A percentile compares a stretch with the other conserved stretches of the same genome.
These are phyloP conservation scores for Lepus townsendii DNA, from an alignment of 2,797 vertebrate species.

Conservation along the genomic window DNA sequence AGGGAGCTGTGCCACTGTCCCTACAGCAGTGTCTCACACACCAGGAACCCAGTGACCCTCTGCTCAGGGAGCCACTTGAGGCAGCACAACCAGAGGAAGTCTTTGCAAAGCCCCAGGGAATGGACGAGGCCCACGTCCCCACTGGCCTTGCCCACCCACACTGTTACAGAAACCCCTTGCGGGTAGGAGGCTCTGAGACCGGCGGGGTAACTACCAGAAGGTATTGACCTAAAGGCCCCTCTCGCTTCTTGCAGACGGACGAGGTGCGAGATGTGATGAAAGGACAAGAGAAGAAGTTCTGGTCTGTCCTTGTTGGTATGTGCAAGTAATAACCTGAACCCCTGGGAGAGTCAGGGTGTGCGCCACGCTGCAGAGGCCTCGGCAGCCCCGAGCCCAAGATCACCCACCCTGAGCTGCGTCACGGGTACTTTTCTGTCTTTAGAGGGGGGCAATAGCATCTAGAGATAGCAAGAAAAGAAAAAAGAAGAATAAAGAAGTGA, in stretches of 20 bases:
- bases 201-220: not conserved
- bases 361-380: not conserved
- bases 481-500: not conserved
- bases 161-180: not conserved
- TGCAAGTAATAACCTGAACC: not conserved
- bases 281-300: not conserved
- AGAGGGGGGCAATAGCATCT: not conserved
- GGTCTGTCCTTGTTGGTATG: not conserved
- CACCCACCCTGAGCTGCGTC: rapidly evolving
- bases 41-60: not conserved
- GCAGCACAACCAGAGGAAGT: not conserved
- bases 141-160: not conserved
- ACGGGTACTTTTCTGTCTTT: not conserved
- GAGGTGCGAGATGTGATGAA: not conserved
- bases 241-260: conserved; percentile 52
- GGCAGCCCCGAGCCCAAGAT: not conserved
- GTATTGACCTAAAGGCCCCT: not conserved
- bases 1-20: not conserved
- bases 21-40: not conserved
- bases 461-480: not conserved
- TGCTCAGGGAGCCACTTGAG: not conserved
- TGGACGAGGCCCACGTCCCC: not conserved
- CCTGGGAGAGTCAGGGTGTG: not conserved
- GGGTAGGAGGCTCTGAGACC: not conserved
- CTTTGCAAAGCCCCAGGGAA: not conserved